Evolutionary conservation across 2,797 vertebrate species (phyloP).

Genomic region (Meriones psammophilus): DNA sequence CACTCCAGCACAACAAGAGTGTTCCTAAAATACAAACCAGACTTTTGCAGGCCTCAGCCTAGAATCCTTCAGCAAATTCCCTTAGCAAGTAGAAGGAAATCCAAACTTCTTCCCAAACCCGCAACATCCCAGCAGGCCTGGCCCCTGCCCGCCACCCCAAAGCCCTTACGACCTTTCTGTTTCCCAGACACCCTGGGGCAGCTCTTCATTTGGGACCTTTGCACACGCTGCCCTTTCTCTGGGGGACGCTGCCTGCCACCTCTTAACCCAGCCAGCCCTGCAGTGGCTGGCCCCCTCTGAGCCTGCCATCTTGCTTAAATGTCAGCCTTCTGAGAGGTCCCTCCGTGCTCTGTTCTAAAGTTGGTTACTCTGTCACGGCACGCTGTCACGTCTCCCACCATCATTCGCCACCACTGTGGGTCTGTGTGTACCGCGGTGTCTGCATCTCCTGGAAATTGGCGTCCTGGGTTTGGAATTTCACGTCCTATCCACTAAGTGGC

Average conservation of each 20-base stretch:
- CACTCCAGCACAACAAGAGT: not conserved
- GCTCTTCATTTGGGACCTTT: not conserved
- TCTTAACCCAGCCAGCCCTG: not conserved
- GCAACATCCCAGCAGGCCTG: not conserved
- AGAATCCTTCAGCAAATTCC: not conserved
- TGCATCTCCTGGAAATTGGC: not conserved
- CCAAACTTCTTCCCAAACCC: not conserved
- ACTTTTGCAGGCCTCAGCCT: not conserved
- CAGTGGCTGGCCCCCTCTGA: not conserved
- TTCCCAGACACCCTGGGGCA: fast-evolving
- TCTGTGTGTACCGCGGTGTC: fast-evolving
- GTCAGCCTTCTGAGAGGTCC: not conserved
- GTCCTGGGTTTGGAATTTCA: not conserved
- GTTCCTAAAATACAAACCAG: not conserved
- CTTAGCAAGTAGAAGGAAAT: not conserved
- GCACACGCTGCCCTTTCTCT: conserved; percentile 11
- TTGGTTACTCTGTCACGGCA: not conserved
- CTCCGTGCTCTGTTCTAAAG: not conserved
- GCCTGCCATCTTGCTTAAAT: conserved; percentile 19
- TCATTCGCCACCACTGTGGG: not conserved
- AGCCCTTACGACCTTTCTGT: not conserved
- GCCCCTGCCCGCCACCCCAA: not conserved
- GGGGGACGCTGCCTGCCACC: not conserved
- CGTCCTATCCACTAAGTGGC: not conserved
- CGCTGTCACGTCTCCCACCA: no score